Percentiles rank a stretch among this genome's conserved stretches.
These are phyloP conservation scores for Saxidomus purpurata DNA, from an alignment of 1,140 invertebrate species.

Conservation along the genomic window DNA sequence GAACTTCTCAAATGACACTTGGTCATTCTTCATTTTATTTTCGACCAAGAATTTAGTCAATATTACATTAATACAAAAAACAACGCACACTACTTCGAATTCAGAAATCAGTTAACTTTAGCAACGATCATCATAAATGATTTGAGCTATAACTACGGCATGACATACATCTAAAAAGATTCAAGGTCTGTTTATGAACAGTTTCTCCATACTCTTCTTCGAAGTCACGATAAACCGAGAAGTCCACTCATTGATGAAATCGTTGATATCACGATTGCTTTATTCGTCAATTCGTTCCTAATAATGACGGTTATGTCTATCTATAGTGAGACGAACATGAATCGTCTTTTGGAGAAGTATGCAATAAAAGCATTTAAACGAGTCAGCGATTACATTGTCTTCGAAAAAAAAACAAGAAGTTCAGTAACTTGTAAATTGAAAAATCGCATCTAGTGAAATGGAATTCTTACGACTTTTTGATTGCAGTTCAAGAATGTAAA, in stretches of 20 bases:
- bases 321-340: slow-evolving; percentile 14
- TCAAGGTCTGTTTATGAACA: background rate
- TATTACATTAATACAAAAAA: too few species aligned
- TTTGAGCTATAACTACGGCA: too few species aligned
- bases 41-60: too few species aligned
- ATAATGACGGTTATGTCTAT: background rate
- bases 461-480: slow-evolving; percentile 18
- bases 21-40: too few species aligned
- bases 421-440: background rate
- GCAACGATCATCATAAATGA: too few species aligned
- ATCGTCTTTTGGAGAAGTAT: slow-evolving; percentile 5
- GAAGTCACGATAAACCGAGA: slow-evolving; percentile 10
- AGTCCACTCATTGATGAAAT: background rate
- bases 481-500: background rate
- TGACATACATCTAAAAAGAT: background rate
- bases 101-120: too few species aligned
- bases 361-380: background rate
- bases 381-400: background rate
- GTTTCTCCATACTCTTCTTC: background rate
- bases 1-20: too few species aligned
- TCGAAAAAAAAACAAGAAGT: background rate
- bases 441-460: background rate
- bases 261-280: background rate
- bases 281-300: slow-evolving; percentile 16
- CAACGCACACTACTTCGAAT: too few species aligned